Conservation (phyloP, 1,140 invertebrate species). For the Linepithema humile region DNA sequence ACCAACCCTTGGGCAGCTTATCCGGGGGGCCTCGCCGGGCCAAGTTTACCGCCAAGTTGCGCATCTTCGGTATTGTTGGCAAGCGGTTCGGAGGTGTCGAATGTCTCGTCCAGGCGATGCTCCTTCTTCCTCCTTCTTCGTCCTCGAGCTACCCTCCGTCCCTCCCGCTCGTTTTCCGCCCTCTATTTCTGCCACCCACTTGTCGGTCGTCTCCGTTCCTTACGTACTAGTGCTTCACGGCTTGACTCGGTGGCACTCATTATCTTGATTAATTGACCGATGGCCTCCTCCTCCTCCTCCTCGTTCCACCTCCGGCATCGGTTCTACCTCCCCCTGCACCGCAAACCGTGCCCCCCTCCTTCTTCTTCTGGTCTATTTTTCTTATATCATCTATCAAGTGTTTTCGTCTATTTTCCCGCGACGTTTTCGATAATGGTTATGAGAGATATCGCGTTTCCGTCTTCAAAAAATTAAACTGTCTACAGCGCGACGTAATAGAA, state of each 20-base stretch:
- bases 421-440: constrained; percentile 53
- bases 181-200: constrained; percentile 58
- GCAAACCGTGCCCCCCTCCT: background rate
- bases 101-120: constrained; percentile 81
- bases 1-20: constrained; percentile 81
- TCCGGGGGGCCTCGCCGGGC: constrained; percentile 79
- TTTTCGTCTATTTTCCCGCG: constrained; percentile 56
- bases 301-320: constrained; percentile 26
- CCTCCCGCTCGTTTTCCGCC: constrained; percentile 12
- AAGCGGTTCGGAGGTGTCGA: constrained; percentile 81
- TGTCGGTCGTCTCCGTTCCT: constrained; percentile 39
- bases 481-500: background rate
- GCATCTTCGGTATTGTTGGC: constrained; percentile 83
- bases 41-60: constrained; percentile 83
- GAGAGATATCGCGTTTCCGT: constrained; percentile 41
- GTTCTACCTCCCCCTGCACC: background rate
- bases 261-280: constrained; percentile 85
- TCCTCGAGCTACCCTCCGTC: constrained; percentile 55
- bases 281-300: constrained; percentile 74
- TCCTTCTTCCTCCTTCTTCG: constrained; percentile 71
- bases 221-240: constrained; percentile 63
- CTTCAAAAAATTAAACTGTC: constrained; percentile 45
- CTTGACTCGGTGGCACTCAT: constrained; percentile 81
- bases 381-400: constrained; percentile 58
- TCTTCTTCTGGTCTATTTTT: constrained; percentile 43